Evolutionary conservation across 2,888 invertebrate genomes (phyloP).

Genomic region (Nomada fabriciana): DNA sequence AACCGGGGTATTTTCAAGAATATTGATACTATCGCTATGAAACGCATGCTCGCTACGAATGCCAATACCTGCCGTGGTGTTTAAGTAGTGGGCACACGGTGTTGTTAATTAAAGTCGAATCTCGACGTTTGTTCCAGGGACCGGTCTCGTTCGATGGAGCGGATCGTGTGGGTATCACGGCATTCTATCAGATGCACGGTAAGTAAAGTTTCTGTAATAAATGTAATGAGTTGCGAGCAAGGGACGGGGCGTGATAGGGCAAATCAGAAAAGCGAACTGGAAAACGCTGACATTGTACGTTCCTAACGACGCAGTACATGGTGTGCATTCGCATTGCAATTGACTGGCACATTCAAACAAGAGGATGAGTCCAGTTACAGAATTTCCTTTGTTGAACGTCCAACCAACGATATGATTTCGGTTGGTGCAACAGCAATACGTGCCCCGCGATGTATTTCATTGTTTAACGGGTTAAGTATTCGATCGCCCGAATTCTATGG

Average conservation of each 20-base stretch:
- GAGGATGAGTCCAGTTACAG: slow-evolving; percentile 66
- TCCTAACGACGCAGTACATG: slow-evolving; percentile 34
- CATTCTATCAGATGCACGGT: slow-evolving; percentile 96
- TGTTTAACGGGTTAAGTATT: slow-evolving; percentile 6
- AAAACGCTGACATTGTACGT: slow-evolving; percentile 45
- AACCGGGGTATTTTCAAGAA: too few relatives aligned
- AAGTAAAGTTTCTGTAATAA: slow-evolving; percentile 71
- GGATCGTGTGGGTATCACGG: slow-evolving; percentile 94
- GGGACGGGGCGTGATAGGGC: slow-evolving; percentile 21
- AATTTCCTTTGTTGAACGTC: slow-evolving; percentile 59
- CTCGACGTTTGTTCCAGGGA: slow-evolving; percentile 87
- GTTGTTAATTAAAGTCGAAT: background rate
- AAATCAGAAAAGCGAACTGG: slow-evolving; percentile 13
- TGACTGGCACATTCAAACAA: slow-evolving; percentile 60
- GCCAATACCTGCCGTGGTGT: background rate
- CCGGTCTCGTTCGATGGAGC: slow-evolving; percentile 95
- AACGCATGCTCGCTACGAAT: background rate
- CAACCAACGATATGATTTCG: slow-evolving; percentile 30
- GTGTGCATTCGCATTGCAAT: slow-evolving; percentile 28
- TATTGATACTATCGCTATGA: background rate
- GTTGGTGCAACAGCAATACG: background rate
- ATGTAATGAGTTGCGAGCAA: background rate
- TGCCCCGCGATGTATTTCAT: slow-evolving; percentile 19
- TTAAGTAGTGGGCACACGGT: background rate
- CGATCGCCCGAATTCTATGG: slow-evolving; percentile 1